Evolutionary conservation across 1,140 invertebrate species (phyloP).

Genomic region (Psilanteris sp.): DNA sequence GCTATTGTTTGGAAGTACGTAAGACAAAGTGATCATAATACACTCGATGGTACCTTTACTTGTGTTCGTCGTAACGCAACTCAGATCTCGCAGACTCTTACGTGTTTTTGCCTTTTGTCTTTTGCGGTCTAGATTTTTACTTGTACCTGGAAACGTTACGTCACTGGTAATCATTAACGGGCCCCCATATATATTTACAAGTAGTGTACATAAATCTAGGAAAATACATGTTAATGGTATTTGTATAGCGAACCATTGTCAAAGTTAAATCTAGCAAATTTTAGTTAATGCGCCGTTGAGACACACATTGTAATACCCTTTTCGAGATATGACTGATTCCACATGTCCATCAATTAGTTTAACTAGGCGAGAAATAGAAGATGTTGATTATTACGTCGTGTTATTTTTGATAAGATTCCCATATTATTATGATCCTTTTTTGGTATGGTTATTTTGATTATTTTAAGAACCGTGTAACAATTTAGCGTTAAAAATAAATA

Average conservation of each 20-base stretch:
- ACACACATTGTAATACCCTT: neutral
- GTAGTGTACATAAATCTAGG: slow-evolving; percentile 60
- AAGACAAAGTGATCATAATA: slow-evolving; percentile 67
- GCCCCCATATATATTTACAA: slow-evolving; percentile 69
- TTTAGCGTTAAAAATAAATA: too few relatives aligned
- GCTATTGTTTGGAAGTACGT: slow-evolving; percentile 33
- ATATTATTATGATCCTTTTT: too few relatives aligned
- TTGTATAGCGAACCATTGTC: neutral
- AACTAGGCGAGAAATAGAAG: slow-evolving; percentile 5
- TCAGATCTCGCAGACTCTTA: slow-evolving; percentile 85
- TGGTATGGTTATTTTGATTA: too few relatives aligned
- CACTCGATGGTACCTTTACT: slow-evolving; percentile 83
- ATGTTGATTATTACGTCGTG: slow-evolving; percentile 1
- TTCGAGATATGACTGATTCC: slow-evolving; percentile 5
- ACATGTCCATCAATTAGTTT: slow-evolving; percentile 7
- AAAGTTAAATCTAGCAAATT: slow-evolving; percentile 13
- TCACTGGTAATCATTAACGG: slow-evolving; percentile 73
- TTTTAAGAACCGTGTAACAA: too few relatives aligned
- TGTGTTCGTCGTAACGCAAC: slow-evolving; percentile 84
- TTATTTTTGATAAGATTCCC: too few relatives aligned
- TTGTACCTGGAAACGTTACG: slow-evolving; percentile 79
- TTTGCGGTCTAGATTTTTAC: slow-evolving; percentile 83
- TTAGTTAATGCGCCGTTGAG: slow-evolving; percentile 10
- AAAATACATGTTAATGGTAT: slow-evolving; percentile 57
- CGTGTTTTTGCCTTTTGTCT: slow-evolving; percentile 83